A percentile compares a stretch with the other conserved stretches of the same genome.
Evolutionary conservation across 2,797 vertebrate genomes (phyloP).

Genomic region (Sciaenops ocellatus): DNA sequence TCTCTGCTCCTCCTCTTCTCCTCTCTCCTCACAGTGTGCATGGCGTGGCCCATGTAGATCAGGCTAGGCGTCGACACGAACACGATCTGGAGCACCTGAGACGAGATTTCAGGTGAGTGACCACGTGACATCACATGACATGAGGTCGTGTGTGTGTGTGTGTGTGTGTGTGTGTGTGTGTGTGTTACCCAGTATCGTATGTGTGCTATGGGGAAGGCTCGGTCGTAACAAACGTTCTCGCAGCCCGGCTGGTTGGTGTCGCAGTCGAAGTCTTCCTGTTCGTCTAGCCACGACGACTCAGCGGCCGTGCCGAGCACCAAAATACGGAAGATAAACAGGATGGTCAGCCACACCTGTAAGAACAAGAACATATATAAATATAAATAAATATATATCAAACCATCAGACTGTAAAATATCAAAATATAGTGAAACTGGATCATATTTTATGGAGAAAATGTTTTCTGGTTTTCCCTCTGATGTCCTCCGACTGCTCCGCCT

Average conservation of each 20-base stretch:
- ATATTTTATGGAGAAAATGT: not conserved
- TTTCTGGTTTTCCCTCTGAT: too few species aligned
- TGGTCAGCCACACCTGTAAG: conserved; percentile 92
- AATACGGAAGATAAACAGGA: conserved; percentile 98
- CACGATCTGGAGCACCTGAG: conserved; percentile 93
- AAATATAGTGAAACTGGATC: too few species aligned
- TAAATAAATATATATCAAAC: not conserved
- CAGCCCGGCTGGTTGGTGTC: conserved; percentile 96
- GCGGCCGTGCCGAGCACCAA: conserved; percentile 96
- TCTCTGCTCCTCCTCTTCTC: conserved; percentile 88
- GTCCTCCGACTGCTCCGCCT: too few species aligned
- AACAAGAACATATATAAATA: too few species aligned
- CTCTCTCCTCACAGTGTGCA: conserved; percentile 93
- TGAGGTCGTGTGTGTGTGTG: too few species aligned
- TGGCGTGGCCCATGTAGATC: conserved; percentile 96
- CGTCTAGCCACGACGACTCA: conserved; percentile 97
- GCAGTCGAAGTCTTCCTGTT: conserved; percentile 96
- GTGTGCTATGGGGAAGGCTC: conserved; percentile 96
- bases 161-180: too few species aligned
- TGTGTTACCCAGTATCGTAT: conserved; percentile 87
- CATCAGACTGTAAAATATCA: not conserved
- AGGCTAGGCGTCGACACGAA: conserved; percentile 97
- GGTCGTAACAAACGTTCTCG: conserved; percentile 96
- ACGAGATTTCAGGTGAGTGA: not conserved
- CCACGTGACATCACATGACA: not conserved